Conservation (phyloP, 2,888 invertebrate species). For the Yponomeuta malinellus region DNA sequence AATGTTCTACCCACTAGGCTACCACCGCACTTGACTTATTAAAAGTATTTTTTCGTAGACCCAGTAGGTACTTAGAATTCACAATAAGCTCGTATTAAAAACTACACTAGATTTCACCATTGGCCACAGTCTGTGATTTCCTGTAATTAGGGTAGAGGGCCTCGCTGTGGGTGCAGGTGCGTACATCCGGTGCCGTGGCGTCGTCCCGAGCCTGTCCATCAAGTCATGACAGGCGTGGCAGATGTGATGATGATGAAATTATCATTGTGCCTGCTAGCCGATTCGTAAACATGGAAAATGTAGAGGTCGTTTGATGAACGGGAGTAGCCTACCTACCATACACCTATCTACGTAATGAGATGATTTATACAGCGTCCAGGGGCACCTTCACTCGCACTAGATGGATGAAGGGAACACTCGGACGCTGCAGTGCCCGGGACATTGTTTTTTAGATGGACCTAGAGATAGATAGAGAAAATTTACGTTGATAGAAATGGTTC, state of each 20-base stretch:
- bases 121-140: constrained; percentile 27
- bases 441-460: too few relatives aligned
- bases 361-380: too few relatives aligned
- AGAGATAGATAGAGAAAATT: too few relatives aligned
- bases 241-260: constrained; percentile 25
- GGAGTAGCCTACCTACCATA: background rate
- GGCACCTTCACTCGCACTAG: too few relatives aligned
- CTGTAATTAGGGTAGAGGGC: constrained; percentile 38
- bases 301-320: background rate
- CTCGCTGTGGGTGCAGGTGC: background rate
- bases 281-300: constrained; percentile 18
- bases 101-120: constrained; percentile 10
- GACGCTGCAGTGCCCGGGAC: too few relatives aligned
- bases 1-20: too few relatives aligned
- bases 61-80: background rate
- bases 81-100: background rate
- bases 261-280: constrained; percentile 26
- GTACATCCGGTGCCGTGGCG: constrained; percentile 16
- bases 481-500: too few relatives aligned
- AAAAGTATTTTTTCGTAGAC: too few relatives aligned
- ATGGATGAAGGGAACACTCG: too few relatives aligned
- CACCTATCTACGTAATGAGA: too few relatives aligned
- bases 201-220: constrained; percentile 23
- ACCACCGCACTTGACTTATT: too few relatives aligned
- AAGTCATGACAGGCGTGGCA: constrained; percentile 41